Conservation (phyloP, 2,888 invertebrate genomes). For the Mythimna vitellina region DNA sequence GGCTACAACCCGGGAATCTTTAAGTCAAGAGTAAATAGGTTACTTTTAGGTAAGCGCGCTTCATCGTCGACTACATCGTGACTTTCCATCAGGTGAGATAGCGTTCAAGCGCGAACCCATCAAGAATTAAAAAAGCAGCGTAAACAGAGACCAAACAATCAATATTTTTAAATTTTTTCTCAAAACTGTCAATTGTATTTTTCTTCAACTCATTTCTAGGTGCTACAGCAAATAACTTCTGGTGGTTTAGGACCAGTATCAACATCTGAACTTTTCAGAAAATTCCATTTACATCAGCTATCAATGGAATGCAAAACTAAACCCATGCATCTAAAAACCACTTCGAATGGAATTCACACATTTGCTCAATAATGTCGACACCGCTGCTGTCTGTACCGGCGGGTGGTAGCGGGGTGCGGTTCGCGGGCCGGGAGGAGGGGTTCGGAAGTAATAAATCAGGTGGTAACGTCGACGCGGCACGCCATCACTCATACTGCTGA, state of each 20-base stretch:
- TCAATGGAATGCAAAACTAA: not conserved
- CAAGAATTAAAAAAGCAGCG: too few relatives aligned
- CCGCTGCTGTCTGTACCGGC: conserved; percentile 70
- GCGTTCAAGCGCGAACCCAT: too few relatives aligned
- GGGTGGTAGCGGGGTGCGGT: conserved; percentile 46
- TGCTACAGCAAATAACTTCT: not conserved
- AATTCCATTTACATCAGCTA: not conserved
- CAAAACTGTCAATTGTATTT: too few relatives aligned
- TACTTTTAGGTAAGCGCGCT: too few relatives aligned
- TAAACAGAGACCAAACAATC: too few relatives aligned
- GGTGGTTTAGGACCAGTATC: too few relatives aligned
- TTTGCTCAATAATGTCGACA: conserved; percentile 39
- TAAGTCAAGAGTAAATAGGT: too few relatives aligned
- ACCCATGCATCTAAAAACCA: conserved; percentile 7
- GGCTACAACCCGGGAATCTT: too few relatives aligned
- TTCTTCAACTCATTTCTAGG: not conserved
- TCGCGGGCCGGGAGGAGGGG: conserved; percentile 61
- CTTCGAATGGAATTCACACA: conserved; percentile 30
- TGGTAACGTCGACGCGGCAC: conserved; percentile 88
- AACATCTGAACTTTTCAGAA: not conserved
- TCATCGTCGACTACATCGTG: too few relatives aligned
- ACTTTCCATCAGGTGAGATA: too few relatives aligned
- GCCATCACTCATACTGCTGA: conserved; percentile 88
- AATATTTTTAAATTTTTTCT: too few relatives aligned
- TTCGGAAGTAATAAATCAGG: conserved; percentile 90